Conservation (phyloP, 2,888 invertebrate species). For the Nomada lathburiana region DNA sequence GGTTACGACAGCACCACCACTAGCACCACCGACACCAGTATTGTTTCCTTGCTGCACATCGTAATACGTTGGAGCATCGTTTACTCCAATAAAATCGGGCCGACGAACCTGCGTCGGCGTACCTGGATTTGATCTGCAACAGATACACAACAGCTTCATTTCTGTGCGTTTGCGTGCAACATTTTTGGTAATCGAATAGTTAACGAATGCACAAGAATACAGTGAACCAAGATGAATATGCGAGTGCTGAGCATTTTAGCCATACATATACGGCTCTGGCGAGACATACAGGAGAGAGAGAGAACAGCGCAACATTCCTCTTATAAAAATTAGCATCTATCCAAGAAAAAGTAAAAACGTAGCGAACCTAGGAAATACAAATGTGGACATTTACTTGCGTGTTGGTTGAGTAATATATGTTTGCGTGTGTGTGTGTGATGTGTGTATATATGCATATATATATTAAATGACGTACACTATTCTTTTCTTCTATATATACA, state of each 20-base stretch:
- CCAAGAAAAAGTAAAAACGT: constrained; percentile 75
- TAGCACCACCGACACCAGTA: constrained; percentile 75
- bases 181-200: constrained; percentile 34
- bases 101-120: constrained; percentile 95
- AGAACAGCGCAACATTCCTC: constrained; percentile 80
- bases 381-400: constrained; percentile 58
- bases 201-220: constrained; percentile 71
- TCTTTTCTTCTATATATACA: constrained; percentile 44
- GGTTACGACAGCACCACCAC: constrained; percentile 68
- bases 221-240: constrained; percentile 77
- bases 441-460: constrained; percentile 28
- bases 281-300: constrained; percentile 80
- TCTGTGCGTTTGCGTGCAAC: not conserved
- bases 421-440: constrained; percentile 23
- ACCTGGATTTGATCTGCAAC: constrained; percentile 94
- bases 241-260: constrained; percentile 82
- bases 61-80: constrained; percentile 81
- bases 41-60: constrained; percentile 80
- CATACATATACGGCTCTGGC: constrained; percentile 83
- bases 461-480: constrained; percentile 34
- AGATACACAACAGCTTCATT: constrained; percentile 56
- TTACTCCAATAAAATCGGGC: constrained; percentile 94
- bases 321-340: constrained; percentile 81
- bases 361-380: constrained; percentile 72
- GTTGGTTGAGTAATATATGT: constrained; percentile 47